Evolutionary conservation across 2,888 invertebrate genomes (phyloP).

Genomic region (Charanyca ferruginea): DNA sequence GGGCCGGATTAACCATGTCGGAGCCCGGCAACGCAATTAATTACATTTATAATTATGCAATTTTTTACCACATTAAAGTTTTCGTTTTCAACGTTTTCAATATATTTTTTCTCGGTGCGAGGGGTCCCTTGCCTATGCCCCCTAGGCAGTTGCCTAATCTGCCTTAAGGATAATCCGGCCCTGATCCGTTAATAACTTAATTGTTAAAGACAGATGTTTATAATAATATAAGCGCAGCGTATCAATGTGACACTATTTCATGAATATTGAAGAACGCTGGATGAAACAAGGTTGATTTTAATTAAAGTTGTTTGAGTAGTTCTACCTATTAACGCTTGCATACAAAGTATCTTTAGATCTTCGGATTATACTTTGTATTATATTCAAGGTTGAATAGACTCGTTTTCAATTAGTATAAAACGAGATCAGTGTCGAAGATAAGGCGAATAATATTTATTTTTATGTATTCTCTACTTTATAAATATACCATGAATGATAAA

Average conservation of each 20-base stretch:
- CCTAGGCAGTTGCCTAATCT: too few relatives aligned
- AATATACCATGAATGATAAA: background rate
- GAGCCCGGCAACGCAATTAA: too few relatives aligned
- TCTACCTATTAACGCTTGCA: slow-evolving; percentile 26
- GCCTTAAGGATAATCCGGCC: too few relatives aligned
- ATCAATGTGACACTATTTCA: background rate
- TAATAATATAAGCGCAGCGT: background rate
- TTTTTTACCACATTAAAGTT: too few relatives aligned
- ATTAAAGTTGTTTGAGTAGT: slow-evolving; percentile 31
- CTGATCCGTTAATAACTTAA: too few relatives aligned
- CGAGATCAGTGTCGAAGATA: slow-evolving; percentile 16
- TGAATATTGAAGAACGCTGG: slow-evolving; percentile 14
- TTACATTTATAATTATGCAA: too few relatives aligned
- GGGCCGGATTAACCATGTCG: too few relatives aligned
- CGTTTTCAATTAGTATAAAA: slow-evolving; percentile 36
- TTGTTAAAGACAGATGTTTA: too few relatives aligned
- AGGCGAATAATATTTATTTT: slow-evolving; percentile 1
- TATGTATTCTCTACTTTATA: background rate
- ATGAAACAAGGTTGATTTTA: slow-evolving; percentile 32
- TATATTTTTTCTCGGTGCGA: too few relatives aligned
- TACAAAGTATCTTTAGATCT: slow-evolving; percentile 40
- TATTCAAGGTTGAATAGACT: slow-evolving; percentile 48
- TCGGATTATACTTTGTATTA: slow-evolving; percentile 42
- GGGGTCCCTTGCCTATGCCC: too few relatives aligned
- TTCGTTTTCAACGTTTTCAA: too few relatives aligned